Percentiles rank a stretch among this genome's conserved stretches.
phyloP scores from a whole-genome alignment of 1,140 invertebrate genomes.

The Coboldia fuscipes region DNA sequence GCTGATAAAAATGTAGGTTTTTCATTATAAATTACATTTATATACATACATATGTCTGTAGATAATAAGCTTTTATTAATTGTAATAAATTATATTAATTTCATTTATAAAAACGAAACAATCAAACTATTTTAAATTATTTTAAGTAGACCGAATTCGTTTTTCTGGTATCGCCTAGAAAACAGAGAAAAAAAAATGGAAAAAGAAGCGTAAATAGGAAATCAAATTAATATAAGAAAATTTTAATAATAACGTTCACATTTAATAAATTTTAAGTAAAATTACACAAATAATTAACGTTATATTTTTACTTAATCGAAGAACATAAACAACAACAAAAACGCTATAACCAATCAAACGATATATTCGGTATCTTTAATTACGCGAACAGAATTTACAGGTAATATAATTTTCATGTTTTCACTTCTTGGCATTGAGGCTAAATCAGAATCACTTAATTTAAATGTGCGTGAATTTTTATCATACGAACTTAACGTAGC shows the following conservation, averaged over 20 bases:
- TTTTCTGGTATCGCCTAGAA: background rate
- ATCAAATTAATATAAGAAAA: background rate
- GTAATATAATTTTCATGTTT: slow-evolving; percentile 16
- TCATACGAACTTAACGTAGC: too few relatives aligned
- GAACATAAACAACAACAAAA: too few relatives aligned
- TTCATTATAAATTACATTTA: too few relatives aligned
- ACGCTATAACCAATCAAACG: slow-evolving; percentile 23
- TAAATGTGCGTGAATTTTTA: too few relatives aligned
- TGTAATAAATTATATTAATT: background rate
- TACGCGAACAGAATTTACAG: slow-evolving; percentile 31
- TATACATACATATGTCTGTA: too few relatives aligned
- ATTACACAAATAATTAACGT: too few relatives aligned
- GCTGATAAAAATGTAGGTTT: too few relatives aligned
- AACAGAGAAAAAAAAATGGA: background rate
- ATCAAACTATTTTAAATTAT: background rate
- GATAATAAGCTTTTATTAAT: too few relatives aligned
- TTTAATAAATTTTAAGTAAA: too few relatives aligned
- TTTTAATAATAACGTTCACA: too few relatives aligned
- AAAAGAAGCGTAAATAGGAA: background rate
- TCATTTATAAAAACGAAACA: background rate
- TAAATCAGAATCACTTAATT: too few relatives aligned
- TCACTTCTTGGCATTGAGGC: slow-evolving; percentile 21
- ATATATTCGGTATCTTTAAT: slow-evolving; percentile 52
- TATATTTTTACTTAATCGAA: too few relatives aligned
- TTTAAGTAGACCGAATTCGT: background rate